Evolutionary conservation across 2,797 vertebrate genomes (phyloP), one percentile per base, ranked within the genome.

Genomic region (Furcifer pardalis): DNA sequence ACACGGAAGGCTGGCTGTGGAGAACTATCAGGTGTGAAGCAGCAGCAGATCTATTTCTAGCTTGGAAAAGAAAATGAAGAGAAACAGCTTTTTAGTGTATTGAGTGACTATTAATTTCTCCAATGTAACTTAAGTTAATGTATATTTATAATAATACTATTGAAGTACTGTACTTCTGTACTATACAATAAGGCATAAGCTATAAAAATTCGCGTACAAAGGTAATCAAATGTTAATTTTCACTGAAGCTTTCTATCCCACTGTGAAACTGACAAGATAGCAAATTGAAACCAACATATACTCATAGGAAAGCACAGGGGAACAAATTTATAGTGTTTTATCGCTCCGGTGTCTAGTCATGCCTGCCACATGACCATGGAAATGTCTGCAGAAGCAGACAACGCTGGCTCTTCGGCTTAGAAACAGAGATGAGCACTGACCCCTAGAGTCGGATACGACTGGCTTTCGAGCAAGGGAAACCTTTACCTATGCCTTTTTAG

Each of bases 241-340:
- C 15, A 52, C 40, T 77, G 37, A n/a, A 76, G 89, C 82, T 83
- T 88, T 89, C 79, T 85, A 79, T 84, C 89, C 83, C 78, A 30
- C 1, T 13, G 72, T 79, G 72, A 83, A 84, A 32, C 4, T 65
- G 32, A 32, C 79, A 90, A 78, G 78, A 42, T 25, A 42, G 17
- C 79, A 79, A 37, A 84, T 62, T 8, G 86, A 73, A 82, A 81
- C 44, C 77, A 84, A n/a, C 23, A 56, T 27, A 59, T 42, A 69
- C 40, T 69, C 59, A 72, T 32, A 65, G 79, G 52, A 65, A 73
- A 35, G 59, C 44, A 73, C 44, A 72, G 21, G 32, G 59, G 77
- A 65, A 60, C 37, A 30, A 73, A 65, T 79, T 73, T 79, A 40
- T 21, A 85, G 21, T 30, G 32, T 74, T 65, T 35, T 10, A 74